Evolutionary conservation across 2,797 vertebrate species (phyloP), one percentile per base, ranked within the genome.

Genomic region (Geotrypetes seraphini): DNA sequence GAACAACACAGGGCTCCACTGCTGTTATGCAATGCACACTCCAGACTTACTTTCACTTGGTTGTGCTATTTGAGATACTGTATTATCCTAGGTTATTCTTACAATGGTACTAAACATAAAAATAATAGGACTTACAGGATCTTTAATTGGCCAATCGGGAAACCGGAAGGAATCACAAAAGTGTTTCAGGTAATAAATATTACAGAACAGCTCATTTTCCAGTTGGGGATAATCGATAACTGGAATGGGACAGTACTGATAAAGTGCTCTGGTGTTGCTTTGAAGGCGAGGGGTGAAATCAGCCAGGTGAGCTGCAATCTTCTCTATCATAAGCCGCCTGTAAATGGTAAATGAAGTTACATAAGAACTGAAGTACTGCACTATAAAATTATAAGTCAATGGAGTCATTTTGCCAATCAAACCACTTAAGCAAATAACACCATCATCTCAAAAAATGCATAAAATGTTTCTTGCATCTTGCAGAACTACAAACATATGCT

Each of bases 171-270:
- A 85, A 72, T 99, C 95, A 51, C 95, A 98, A 32, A 99, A 87
- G 63, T 99, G 96, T 57, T 91, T 88, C 80, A 99, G 93, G 81
- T 99, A 99, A 88, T 99, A 99, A 70, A 99, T 98, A 72, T 89
- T 98, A 75, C 96, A 99, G 84, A 99, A 99, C 10, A 99, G 83
- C 67, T 99, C 96, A 24, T 89, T 85, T 61, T 97, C 93, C 53
- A 99, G 83, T 55, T 98, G 96, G 25, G 96, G 95, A 66, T 93
- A 99, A 79, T 72, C 97, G 78, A 99, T 86, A 22, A 91, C 77
- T 0, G 96, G 96, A 46, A 99, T 97, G 28, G 96, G 96, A 51
- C 96, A 99, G 62, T 98, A 99, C 4, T 99, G 96, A 66, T 98
- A 99, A 33, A 99, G 86, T 5, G 96, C 95, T 47, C 95, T 84